A percentile compares a stretch with the other conserved stretches of the same genome.
Conservation (phyloP, 2,113 vertebrate genomes). For the Ceuthmochares aereus region DNA sequence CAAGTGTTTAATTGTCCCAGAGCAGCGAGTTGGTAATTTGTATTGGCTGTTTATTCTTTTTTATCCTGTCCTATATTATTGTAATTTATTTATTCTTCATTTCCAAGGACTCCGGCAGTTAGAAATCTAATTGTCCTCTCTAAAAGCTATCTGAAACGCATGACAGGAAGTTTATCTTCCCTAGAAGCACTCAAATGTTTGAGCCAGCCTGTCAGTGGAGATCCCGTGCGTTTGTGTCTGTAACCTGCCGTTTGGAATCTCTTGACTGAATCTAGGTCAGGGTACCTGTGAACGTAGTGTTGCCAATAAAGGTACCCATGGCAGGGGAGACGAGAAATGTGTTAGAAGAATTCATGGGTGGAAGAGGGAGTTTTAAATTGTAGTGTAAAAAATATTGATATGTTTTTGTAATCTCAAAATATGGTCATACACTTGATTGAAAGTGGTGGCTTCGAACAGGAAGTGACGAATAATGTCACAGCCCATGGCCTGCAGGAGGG, state of each 20-base stretch:
- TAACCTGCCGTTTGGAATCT: not conserved
- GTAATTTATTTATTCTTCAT: not conserved
- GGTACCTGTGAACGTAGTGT: not conserved
- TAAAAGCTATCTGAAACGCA: not conserved
- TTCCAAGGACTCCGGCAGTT: conserved; percentile 5
- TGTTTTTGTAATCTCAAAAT: not conserved
- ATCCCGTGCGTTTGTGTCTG: fast-evolving
- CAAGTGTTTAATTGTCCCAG: not conserved
- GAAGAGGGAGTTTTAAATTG: not conserved
- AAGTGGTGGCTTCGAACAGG: not conserved
- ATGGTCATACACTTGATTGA: not conserved
- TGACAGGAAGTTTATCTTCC: not conserved
- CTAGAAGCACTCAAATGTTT: not conserved
- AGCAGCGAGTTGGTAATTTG: not conserved
- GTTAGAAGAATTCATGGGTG: not conserved
- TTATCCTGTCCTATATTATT: not conserved
- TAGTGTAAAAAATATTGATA: not conserved
- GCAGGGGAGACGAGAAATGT: not conserved
- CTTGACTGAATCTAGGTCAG: not conserved
- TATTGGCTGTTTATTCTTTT: not conserved
- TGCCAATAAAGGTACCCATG: not conserved
- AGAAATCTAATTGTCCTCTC: not conserved
- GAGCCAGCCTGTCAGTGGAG: not conserved
- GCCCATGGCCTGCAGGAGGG: not conserved
- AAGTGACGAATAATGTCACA: not conserved